Conservation (phyloP, 2,797 vertebrate genomes). For the Salarias fasciatus region DNA sequence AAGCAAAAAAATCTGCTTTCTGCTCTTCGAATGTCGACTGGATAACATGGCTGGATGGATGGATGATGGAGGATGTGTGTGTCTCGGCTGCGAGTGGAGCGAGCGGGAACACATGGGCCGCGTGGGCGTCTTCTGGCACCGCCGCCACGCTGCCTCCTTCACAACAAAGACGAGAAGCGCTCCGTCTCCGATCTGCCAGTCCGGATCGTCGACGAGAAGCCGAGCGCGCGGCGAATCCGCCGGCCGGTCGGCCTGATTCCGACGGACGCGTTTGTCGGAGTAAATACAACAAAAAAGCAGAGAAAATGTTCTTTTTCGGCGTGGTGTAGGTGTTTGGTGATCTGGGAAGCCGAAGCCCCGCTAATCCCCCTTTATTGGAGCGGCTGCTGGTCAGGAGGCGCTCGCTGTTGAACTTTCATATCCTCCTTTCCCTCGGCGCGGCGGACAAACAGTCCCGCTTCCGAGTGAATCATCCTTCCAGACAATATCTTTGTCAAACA, state of each 20-base stretch:
- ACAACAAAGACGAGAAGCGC: slow-evolving; percentile 67
- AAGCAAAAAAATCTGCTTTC: too few relatives aligned
- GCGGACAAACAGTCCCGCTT: slow-evolving; percentile 52
- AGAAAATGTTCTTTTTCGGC: too few relatives aligned
- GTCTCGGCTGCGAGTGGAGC: slow-evolving; percentile 44
- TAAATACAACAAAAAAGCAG: too few relatives aligned
- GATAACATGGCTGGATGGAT: slow-evolving; percentile 1
- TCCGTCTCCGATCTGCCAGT: slow-evolving; percentile 68
- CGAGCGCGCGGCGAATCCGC: slow-evolving; percentile 32
- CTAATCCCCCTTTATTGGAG: slow-evolving; percentile 70
- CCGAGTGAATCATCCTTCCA: slow-evolving; percentile 72
- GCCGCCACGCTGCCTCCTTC: slow-evolving; percentile 65
- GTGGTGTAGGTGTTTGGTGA: too few relatives aligned
- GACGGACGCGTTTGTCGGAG: slow-evolving; percentile 6
- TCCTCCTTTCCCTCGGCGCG: slow-evolving; percentile 58
- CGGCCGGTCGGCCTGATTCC: slow-evolving; percentile 39
- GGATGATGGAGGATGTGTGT: slow-evolving; percentile 1
- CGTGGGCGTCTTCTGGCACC: slow-evolving; percentile 79
- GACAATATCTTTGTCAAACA: slow-evolving; percentile 82
- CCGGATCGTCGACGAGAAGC: slow-evolving; percentile 42
- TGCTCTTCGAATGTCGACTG: too few relatives aligned
- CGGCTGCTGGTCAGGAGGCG: slow-evolving; percentile 42
- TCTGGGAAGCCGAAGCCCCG: slow-evolving; percentile 41
- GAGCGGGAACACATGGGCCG: slow-evolving; percentile 75
- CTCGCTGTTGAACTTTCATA: slow-evolving; percentile 72